phyloP scores from a whole-genome alignment of 2,888 invertebrate genomes.

The Cerastis leucographa region DNA sequence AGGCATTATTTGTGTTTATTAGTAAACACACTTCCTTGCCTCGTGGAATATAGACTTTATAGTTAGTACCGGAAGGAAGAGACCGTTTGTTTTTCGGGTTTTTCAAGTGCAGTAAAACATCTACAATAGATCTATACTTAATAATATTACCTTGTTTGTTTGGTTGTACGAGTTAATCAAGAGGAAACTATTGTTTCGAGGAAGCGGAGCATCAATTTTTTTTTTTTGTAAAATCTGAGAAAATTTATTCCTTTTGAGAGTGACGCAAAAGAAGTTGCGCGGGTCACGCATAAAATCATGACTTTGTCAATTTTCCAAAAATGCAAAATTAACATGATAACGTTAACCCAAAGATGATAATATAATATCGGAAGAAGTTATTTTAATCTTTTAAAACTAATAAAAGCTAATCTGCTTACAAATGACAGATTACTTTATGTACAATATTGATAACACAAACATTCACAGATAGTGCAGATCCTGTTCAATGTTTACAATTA shows the following conservation, averaged over 20 bases:
- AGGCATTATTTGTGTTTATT: constrained; percentile 49
- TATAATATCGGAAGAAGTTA: constrained; percentile 27
- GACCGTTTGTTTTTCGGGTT: constrained; percentile 21
- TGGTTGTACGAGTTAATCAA: no score
- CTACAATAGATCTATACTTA: no score
- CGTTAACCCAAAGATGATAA: constrained; percentile 38
- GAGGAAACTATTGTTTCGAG: no score
- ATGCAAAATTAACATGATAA: constrained; percentile 29
- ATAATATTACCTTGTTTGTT: no score
- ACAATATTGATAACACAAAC: constrained; percentile 58
- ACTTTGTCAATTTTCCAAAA: not conserved
- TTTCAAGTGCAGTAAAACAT: not conserved
- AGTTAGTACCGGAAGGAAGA: constrained; percentile 56
- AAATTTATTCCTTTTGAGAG: no score
- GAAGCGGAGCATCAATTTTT: no score
- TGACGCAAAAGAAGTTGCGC: no score
- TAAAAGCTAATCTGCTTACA: constrained; percentile 46
- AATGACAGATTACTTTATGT: constrained; percentile 41
- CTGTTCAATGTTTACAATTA: constrained; percentile 66
- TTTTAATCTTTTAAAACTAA: constrained; percentile 46
- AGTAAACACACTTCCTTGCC: constrained; percentile 56
- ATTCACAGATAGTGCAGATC: constrained; percentile 63
- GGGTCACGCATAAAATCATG: not conserved
- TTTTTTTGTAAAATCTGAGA: no score
- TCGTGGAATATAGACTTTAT: constrained; percentile 42